Percentiles rank a stretch among this genome's conserved stretches.
Conservation (phyloP, 2,888 invertebrate genomes). For the Alentia gelatinosa region DNA sequence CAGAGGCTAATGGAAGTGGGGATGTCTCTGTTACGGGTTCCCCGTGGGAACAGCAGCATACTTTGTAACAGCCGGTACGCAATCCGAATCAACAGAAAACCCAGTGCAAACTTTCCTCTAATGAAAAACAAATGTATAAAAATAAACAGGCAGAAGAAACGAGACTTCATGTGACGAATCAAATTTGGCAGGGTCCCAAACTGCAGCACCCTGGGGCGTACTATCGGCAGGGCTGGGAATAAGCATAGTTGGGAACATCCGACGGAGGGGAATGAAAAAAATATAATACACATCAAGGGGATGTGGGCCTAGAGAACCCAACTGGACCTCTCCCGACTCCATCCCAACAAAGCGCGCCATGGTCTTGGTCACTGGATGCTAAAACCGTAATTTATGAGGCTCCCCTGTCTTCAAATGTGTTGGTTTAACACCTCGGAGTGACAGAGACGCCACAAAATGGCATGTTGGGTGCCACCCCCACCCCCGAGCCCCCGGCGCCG, state of each 20-base stretch:
- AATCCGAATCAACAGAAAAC: too few relatives aligned
- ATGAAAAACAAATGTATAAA: neutral
- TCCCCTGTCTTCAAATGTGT: neutral
- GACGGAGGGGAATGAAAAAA: neutral
- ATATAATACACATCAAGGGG: neutral
- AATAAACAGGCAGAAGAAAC: neutral
- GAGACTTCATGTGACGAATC: neutral
- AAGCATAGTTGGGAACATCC: neutral
- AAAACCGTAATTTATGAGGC: conserved; percentile 38
- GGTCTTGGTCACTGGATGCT: neutral
- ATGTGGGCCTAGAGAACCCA: neutral
- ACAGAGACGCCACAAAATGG: conserved; percentile 20
- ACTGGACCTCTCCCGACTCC: neutral
- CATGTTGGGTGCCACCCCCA: neutral
- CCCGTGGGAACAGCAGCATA: too few relatives aligned
- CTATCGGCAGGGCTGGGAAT: neutral
- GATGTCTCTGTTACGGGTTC: too few relatives aligned
- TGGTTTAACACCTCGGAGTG: conserved; percentile 16
- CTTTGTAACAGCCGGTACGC: too few relatives aligned
- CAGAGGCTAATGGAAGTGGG: too few relatives aligned
- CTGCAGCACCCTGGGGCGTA: neutral
- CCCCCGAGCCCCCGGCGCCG: neutral
- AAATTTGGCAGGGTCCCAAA: neutral
- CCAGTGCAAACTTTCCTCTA: too few relatives aligned
- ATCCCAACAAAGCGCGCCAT: neutral